A percentile compares a stretch with the other conserved stretches of the same genome.
Evolutionary conservation across 2,113 vertebrate species (phyloP).

Genomic region (Perca schrenkii): DNA sequence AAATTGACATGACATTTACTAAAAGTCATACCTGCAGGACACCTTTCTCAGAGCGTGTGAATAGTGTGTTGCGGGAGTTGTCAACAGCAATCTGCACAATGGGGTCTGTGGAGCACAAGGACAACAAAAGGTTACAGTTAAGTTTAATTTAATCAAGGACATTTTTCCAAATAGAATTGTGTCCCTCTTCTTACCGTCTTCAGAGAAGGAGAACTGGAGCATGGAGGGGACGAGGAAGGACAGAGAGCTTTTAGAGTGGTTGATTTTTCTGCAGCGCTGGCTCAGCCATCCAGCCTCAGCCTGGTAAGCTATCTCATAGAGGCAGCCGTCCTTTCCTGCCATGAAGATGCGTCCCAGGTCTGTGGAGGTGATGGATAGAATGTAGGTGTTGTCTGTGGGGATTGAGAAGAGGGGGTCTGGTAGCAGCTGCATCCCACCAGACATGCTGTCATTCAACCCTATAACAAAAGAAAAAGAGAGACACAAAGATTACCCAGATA

Average conservation of each 20-base stretch:
- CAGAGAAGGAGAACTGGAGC: slow-evolving; percentile 96
- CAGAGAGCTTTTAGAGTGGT: slow-evolving; percentile 94
- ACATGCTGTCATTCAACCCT: slow-evolving; percentile 94
- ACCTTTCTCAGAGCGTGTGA: slow-evolving; percentile 96
- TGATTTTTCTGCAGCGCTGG: slow-evolving; percentile 96
- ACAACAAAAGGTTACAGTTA: not conserved
- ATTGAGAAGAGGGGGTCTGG: slow-evolving; percentile 97
- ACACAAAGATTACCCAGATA: slow-evolving; percentile 19
- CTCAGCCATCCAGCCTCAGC: slow-evolving; percentile 98
- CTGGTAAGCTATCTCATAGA: slow-evolving; percentile 98
- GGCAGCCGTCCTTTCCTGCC: slow-evolving; percentile 96
- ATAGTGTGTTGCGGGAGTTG: slow-evolving; percentile 93
- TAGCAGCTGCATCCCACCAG: slow-evolving; percentile 94
- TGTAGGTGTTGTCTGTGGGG: slow-evolving; percentile 96
- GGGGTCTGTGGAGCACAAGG: slow-evolving; percentile 86
- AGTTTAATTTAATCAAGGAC: not conserved
- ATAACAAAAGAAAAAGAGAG: slow-evolving; percentile 34
- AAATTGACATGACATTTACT: not conserved
- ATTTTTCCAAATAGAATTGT: not conserved
- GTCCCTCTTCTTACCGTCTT: slow-evolving; percentile 90
- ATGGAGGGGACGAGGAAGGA: slow-evolving; percentile 96
- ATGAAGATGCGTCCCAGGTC: slow-evolving; percentile 95
- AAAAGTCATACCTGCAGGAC: slow-evolving; percentile 89
- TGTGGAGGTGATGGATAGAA: slow-evolving; percentile 93
- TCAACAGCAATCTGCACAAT: slow-evolving; percentile 96